Evolutionary conservation across 2,113 vertebrate species (phyloP).

Genomic region (Percopsis transmontana): DNA sequence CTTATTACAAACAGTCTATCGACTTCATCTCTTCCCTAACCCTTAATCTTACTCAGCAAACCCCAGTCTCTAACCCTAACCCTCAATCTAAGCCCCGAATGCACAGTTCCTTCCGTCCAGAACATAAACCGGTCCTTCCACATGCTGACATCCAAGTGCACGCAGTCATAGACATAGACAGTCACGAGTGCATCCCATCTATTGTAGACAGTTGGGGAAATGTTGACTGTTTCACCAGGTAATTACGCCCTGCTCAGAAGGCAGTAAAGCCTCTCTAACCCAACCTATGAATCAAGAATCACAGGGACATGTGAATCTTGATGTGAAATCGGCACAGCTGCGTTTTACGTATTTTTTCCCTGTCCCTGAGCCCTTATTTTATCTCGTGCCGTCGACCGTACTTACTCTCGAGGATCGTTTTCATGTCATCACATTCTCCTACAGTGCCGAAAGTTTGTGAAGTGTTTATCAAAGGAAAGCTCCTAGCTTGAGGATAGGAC

Average conservation of each 20-base stretch:
- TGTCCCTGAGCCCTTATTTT: conserved; percentile 23
- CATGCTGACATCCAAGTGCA: not conserved
- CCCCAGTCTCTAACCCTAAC: conserved; percentile 17
- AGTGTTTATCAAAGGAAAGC: conserved; percentile 19
- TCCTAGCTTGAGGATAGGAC: conserved; percentile 30
- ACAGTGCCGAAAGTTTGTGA: conserved; percentile 1
- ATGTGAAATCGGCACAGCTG: conserved; percentile 11
- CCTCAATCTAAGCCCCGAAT: not conserved
- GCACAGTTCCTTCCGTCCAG: conserved; percentile 5
- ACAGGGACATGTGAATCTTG: conserved; percentile 13
- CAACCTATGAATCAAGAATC: conserved; percentile 48
- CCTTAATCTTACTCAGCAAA: not conserved
- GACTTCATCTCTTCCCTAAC: conserved; percentile 5
- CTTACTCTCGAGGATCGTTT: conserved; percentile 33
- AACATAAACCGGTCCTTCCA: not conserved
- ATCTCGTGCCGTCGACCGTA: conserved; percentile 23
- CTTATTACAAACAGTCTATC: not conserved
- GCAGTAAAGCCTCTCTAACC: conserved; percentile 44
- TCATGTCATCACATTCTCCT: conserved; percentile 21
- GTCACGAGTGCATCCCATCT: conserved; percentile 10
- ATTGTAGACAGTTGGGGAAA: conserved; percentile 65
- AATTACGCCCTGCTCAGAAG: conserved; percentile 55
- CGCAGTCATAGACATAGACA: not conserved
- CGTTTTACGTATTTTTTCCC: conserved; percentile 31
- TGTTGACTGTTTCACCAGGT: conserved; percentile 59